Evolutionary conservation across 2,113 vertebrate species (phyloP).

Genomic region (Gasterosteus nipponicus): DNA sequence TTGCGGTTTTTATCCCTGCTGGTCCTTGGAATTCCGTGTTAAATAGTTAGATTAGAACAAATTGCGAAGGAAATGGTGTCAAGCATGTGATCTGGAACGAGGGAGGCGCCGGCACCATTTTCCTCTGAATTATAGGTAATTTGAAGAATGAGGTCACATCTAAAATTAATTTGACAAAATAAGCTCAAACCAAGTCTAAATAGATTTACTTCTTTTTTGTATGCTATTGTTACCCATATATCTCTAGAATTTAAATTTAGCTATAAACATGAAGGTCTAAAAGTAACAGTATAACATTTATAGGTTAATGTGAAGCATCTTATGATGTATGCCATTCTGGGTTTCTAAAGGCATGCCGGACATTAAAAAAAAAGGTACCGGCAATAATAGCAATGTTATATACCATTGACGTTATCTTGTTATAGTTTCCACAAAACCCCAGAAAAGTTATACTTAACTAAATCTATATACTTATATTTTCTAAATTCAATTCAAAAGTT

Average conservation of each 20-base stretch:
- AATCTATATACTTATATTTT: not conserved
- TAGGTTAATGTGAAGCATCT: not conserved
- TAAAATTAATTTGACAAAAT: not conserved
- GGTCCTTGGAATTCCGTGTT: conserved; percentile 3
- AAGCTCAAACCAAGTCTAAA: not conserved
- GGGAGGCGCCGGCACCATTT: not conserved
- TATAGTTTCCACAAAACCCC: not conserved
- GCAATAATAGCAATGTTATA: not conserved
- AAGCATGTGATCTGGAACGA: not conserved
- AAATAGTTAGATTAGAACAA: not conserved
- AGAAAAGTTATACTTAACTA: not conserved
- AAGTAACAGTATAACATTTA: not conserved
- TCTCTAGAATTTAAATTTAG: not conserved
- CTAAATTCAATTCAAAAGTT: not conserved
- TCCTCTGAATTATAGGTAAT: not conserved
- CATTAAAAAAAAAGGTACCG: not conserved
- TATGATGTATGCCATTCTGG: not conserved
- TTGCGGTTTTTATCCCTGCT: not conserved
- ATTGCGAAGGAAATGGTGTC: conserved; percentile 2
- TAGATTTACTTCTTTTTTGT: not conserved
- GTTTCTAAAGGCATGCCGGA: not conserved
- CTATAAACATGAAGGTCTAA: not conserved
- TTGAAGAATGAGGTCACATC: not conserved
- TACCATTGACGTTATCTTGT: not conserved
- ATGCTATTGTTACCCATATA: not conserved